phyloP scores from a whole-genome alignment of 2,797 vertebrate species.

The Protonibea diacanthus region DNA sequence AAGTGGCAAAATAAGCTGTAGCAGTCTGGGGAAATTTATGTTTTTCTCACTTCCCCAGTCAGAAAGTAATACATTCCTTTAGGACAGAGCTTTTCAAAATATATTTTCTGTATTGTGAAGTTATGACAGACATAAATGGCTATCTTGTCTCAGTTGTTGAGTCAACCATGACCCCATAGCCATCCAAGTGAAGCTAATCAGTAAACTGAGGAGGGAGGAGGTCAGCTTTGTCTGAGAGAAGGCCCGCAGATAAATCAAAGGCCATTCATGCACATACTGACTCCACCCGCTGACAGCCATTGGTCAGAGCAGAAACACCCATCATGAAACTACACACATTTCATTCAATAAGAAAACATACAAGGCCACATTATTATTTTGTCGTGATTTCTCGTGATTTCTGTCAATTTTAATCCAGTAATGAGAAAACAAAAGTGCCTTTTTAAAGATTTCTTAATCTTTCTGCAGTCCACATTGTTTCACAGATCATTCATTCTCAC shows the following conservation, averaged over 20 bases:
- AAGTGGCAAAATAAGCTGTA: too few species aligned
- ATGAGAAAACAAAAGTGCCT: not conserved
- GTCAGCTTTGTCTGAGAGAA: too few species aligned
- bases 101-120: too few species aligned
- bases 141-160: too few species aligned
- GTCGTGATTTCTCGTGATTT: not conserved
- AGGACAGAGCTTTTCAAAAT: too few species aligned
- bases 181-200: too few species aligned
- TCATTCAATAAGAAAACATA: not conserved
- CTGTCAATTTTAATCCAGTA: not conserved
- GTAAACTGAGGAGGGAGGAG: too few species aligned
- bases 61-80: too few species aligned
- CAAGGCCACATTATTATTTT: fast-evolving
- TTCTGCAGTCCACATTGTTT: not conserved
- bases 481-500: constrained; percentile 62
- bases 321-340: not conserved
- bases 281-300: constrained; percentile 33
- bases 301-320: constrained; percentile 59
- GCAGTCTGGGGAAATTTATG: too few species aligned
- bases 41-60: too few species aligned
- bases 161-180: too few species aligned
- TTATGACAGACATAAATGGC: too few species aligned
- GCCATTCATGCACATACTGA: not conserved
- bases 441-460: not conserved
- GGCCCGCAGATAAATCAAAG: not conserved